A percentile compares a stretch with the other conserved stretches of the same genome.
phyloP scores from a whole-genome alignment of 2,888 invertebrate species.

The Aphelenchoides bicaudatus region DNA sequence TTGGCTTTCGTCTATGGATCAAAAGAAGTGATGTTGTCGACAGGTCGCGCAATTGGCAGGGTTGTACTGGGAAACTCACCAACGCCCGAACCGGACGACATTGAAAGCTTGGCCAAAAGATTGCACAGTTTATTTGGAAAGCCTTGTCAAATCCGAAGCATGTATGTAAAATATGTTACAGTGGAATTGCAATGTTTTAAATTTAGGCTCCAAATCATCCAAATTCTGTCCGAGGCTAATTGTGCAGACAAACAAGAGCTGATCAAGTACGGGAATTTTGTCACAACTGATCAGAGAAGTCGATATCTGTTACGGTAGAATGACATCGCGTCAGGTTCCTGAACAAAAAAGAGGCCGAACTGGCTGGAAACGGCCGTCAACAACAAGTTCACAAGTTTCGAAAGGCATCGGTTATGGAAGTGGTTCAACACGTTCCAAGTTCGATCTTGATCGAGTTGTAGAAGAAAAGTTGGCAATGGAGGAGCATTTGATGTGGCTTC shows the following conservation, averaged over 20 bases:
- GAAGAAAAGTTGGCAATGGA: constrained; percentile 50
- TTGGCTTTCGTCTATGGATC: constrained; percentile 33
- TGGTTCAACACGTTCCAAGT: constrained; percentile 56
- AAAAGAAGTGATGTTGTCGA: constrained; percentile 32
- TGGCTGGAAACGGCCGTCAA: neutral
- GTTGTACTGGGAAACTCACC: constrained; percentile 36
- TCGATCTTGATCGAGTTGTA: constrained; percentile 52
- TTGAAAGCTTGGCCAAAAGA: constrained; percentile 32
- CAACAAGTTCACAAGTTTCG: constrained; percentile 12
- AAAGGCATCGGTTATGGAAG: constrained; percentile 56
- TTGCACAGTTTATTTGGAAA: constrained; percentile 39
- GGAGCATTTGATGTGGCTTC: constrained; percentile 58
- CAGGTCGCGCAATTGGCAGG: constrained; percentile 31
- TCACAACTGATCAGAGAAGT: constrained; percentile 13
- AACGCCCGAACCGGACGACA: constrained; percentile 43
- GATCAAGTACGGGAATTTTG: constrained; percentile 43
- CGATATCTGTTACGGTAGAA: constrained; percentile 10
- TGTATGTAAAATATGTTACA: constrained; percentile 26
- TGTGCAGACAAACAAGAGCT: constrained; percentile 43
- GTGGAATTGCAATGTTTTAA: constrained; percentile 19
- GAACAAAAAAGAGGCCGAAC: neutral
- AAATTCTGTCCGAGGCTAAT: constrained; percentile 41
- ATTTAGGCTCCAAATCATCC: too few species aligned
- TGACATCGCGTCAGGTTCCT: constrained; percentile 2
- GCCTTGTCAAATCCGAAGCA: constrained; percentile 48